Conservation (phyloP, 2,797 vertebrate species). For the Peromyscus eremicus region DNA sequence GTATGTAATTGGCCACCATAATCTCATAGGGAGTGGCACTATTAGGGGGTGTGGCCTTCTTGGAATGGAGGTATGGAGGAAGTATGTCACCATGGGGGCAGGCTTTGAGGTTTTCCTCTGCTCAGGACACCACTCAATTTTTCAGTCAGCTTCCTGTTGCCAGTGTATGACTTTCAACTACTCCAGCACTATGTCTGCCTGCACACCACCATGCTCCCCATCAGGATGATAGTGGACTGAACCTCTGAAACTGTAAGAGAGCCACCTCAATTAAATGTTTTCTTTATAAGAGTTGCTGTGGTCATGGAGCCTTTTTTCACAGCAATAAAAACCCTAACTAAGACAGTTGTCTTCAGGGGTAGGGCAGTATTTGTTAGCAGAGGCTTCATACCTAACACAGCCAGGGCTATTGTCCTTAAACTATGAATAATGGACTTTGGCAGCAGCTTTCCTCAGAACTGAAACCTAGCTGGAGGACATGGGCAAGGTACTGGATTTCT, state of each 20-base stretch:
- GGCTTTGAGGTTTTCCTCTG: neutral
- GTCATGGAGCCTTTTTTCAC: neutral
- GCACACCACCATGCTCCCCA: neutral
- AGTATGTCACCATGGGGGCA: neutral
- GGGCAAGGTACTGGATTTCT: neutral
- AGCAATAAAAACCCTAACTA: neutral
- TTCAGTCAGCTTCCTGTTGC: neutral
- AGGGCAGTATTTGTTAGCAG: neutral
- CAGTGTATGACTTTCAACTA: neutral
- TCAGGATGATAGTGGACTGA: neutral
- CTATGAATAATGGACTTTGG: neutral
- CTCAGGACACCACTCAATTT: neutral
- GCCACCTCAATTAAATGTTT: neutral
- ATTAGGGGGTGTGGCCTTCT: neutral
- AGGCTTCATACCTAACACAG: neutral
- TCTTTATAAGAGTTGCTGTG: neutral
- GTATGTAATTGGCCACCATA: neutral
- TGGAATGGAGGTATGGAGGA: neutral
- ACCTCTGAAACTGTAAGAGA: neutral
- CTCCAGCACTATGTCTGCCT: neutral
- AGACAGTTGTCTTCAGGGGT: neutral
- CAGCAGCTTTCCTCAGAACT: neutral
- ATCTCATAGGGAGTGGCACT: neutral
- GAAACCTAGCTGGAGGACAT: neutral
- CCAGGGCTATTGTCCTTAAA: neutral